Conservation (phyloP, 2,888 invertebrate species). For the Drosophila hamatofila region DNA sequence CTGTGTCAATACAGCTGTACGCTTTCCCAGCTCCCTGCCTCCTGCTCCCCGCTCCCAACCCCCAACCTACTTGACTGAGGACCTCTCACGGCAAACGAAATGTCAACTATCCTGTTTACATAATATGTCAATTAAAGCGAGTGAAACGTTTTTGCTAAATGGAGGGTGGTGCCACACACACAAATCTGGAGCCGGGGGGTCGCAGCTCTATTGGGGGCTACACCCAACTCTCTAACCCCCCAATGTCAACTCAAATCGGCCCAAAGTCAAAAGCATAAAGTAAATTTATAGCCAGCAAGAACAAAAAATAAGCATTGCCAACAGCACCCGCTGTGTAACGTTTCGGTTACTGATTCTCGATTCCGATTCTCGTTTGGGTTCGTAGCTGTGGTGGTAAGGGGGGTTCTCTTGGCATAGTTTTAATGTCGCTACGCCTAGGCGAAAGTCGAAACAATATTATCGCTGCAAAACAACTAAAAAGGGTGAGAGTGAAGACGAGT, state of each 20-base stretch:
- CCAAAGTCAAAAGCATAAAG: constrained; percentile 49
- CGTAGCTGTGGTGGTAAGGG: too few species aligned
- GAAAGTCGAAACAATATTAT: constrained; percentile 44
- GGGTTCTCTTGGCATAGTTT: constrained; percentile 56
- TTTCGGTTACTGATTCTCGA: constrained; percentile 9
- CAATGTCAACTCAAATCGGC: constrained; percentile 52
- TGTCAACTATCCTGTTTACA: constrained; percentile 81
- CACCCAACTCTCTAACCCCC: constrained; percentile 17
- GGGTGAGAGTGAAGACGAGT: constrained; percentile 23
- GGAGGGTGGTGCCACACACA: neutral
- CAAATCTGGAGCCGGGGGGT: neutral
- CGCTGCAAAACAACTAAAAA: constrained; percentile 39
- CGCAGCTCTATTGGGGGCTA: neutral
- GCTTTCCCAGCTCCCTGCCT: constrained; percentile 34
- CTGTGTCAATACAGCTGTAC: constrained; percentile 73
- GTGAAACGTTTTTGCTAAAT: constrained; percentile 22
- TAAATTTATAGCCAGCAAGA: constrained; percentile 49
- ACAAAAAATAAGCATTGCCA: constrained; percentile 37
- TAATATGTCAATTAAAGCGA: constrained; percentile 80
- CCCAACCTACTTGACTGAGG: constrained; percentile 1
- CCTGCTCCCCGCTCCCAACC: constrained; percentile 21
- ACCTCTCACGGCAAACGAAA: constrained; percentile 40
- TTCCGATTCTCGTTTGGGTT: constrained; percentile 2
- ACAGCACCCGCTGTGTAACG: constrained; percentile 42
- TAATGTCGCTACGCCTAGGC: constrained; percentile 61